phyloP scores from a whole-genome alignment of 2,113 vertebrate genomes.

The Pseudopodoces humilis region DNA sequence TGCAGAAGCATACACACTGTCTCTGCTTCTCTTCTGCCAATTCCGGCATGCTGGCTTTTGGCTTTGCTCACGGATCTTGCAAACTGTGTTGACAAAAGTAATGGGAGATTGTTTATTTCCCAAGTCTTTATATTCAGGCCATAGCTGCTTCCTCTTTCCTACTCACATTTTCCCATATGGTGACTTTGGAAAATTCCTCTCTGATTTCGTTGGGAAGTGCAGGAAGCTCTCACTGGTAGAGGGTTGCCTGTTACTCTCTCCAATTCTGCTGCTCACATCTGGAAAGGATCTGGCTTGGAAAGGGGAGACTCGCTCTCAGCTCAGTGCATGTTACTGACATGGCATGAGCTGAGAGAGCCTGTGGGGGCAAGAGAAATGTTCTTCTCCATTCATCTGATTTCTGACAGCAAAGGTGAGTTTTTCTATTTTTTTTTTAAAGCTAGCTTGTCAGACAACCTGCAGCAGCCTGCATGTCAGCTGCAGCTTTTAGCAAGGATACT shows the following conservation, averaged over 20 bases:
- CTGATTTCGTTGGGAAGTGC: slow-evolving; percentile 51
- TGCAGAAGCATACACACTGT: not conserved
- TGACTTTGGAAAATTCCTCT: slow-evolving; percentile 72
- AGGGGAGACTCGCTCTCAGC: slow-evolving; percentile 48
- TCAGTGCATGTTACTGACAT: slow-evolving; percentile 69
- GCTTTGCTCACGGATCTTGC: not conserved
- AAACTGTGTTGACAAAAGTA: slow-evolving; percentile 42
- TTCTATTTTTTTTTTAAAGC: not conserved
- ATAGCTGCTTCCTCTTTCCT: slow-evolving; percentile 50
- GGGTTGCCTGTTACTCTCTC: slow-evolving; percentile 60
- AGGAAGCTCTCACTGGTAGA: slow-evolving; percentile 79
- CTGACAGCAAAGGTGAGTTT: slow-evolving; percentile 63
- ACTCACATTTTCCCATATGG: slow-evolving; percentile 68
- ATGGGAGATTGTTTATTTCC: slow-evolving; percentile 28
- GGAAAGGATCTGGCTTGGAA: slow-evolving; percentile 79
- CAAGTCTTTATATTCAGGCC: slow-evolving; percentile 31
- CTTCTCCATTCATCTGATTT: slow-evolving; percentile 54
- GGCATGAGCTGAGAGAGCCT: slow-evolving; percentile 73
- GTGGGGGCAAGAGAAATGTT: slow-evolving; percentile 56
- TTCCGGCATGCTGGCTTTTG: slow-evolving; percentile 44
- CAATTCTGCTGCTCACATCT: slow-evolving; percentile 78
- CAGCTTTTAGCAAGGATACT: not conserved
- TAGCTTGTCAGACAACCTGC: not conserved
- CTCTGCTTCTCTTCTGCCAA: slow-evolving; percentile 14
- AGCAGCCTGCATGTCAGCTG: slow-evolving; percentile 11